Conservation (phyloP, 1,140 invertebrate species). For the Oscheius sp. region DNA sequence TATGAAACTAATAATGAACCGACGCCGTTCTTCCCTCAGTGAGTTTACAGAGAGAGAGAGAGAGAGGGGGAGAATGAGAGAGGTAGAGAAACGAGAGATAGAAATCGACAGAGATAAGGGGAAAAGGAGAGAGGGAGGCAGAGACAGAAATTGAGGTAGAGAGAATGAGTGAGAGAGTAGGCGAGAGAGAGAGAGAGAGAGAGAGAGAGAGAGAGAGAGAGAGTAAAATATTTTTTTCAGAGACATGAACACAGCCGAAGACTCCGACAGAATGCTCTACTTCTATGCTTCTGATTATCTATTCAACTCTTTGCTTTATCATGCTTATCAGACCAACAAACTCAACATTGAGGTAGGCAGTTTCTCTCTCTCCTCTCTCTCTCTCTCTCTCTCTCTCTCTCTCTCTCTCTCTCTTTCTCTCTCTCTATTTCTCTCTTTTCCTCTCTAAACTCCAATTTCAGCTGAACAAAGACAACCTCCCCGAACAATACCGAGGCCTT, state of each 20-base stretch:
- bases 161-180: too few relatives aligned
- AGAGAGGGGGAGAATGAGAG: too few relatives aligned
- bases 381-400: constrained; percentile 15
- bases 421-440: too few relatives aligned
- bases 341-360: constrained; percentile 50
- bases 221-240: constrained; percentile 14
- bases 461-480: constrained; percentile 50
- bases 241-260: constrained; percentile 41
- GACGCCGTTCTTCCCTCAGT: constrained; percentile 52
- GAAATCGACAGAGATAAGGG: too few relatives aligned
- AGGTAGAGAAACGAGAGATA: too few relatives aligned
- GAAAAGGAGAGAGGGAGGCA: too few relatives aligned
- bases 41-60: too few relatives aligned
- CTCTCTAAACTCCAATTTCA: constrained; percentile 48
- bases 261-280: constrained; percentile 58
- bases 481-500: constrained; percentile 51
- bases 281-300: constrained; percentile 59
- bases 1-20: constrained; percentile 41
- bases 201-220: too few relatives aligned
- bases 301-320: constrained; percentile 58
- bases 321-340: constrained; percentile 55
- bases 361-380: too few relatives aligned
- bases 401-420: too few relatives aligned
- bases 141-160: too few relatives aligned
- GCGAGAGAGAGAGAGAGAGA: too few relatives aligned